Percentiles rank a stretch among this genome's conserved stretches.
Conservation (phyloP, 2,113 vertebrate genomes). For the Sigmodon hispidus region DNA sequence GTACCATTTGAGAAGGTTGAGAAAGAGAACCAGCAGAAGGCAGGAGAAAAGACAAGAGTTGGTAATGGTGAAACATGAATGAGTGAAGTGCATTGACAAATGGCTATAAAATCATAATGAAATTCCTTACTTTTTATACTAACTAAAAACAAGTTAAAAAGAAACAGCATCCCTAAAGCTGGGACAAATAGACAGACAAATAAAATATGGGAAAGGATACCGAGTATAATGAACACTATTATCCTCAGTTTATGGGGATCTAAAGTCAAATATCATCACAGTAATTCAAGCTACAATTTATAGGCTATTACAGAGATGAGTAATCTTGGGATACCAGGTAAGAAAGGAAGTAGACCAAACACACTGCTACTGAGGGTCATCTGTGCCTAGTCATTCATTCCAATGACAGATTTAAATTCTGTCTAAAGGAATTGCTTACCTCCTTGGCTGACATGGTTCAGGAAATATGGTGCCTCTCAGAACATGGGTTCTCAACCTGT, state of each 20-base stretch:
- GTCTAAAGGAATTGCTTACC: background rate
- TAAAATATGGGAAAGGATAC: background rate
- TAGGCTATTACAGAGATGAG: background rate
- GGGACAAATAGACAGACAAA: background rate
- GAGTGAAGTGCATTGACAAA: background rate
- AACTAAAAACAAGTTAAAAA: background rate
- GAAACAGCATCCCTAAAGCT: background rate
- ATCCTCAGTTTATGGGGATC: background rate
- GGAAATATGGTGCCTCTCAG: background rate
- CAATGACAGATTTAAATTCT: background rate
- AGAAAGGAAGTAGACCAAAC: background rate
- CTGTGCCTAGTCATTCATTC: background rate
- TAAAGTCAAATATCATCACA: background rate
- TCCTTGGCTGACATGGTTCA: background rate
- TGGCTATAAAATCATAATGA: background rate
- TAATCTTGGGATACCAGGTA: background rate
- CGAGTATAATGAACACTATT: background rate
- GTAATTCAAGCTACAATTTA: background rate
- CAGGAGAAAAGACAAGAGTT: background rate
- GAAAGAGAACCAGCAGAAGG: background rate
- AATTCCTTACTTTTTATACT: background rate
- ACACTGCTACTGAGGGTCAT: background rate
- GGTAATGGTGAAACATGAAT: background rate
- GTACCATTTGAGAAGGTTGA: background rate
- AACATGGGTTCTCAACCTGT: background rate